Conservation (phyloP, 2,888 invertebrate species). For the Nebria brevicollis region DNA sequence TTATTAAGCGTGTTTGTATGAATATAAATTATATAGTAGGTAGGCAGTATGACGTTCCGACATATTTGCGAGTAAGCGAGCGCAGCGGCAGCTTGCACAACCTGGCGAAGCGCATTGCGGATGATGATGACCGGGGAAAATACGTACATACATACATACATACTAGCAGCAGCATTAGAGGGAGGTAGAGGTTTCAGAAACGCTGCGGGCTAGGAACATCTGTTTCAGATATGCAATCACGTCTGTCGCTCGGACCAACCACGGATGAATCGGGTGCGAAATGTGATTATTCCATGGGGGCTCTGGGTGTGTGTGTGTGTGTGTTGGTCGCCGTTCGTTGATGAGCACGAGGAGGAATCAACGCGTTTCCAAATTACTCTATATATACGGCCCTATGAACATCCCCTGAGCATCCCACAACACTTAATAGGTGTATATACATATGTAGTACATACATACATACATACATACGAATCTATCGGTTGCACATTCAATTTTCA, state of each 20-base stretch:
- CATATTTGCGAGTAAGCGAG: neutral
- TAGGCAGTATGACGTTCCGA: neutral
- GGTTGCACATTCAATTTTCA: too few relatives aligned
- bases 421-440: too few relatives aligned
- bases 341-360: neutral
- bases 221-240: constrained; percentile 30
- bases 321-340: neutral
- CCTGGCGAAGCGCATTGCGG: neutral
- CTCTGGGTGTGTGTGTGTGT: neutral
- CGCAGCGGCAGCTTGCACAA: neutral
- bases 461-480: too few relatives aligned
- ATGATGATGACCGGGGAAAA: neutral
- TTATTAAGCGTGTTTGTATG: neutral
- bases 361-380: too few relatives aligned
- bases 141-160: neutral
- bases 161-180: neutral
- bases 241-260: neutral
- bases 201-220: constrained; percentile 16
- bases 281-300: constrained; percentile 32
- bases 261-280: constrained; percentile 17
- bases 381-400: too few relatives aligned
- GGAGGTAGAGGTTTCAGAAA: neutral
- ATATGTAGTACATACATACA: too few relatives aligned
- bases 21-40: constrained; percentile 2
- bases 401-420: too few relatives aligned